Evolutionary conservation across 2,888 invertebrate species (phyloP), one percentile per base, ranked within the genome.

Genomic region (Lysandra bellargus): DNA sequence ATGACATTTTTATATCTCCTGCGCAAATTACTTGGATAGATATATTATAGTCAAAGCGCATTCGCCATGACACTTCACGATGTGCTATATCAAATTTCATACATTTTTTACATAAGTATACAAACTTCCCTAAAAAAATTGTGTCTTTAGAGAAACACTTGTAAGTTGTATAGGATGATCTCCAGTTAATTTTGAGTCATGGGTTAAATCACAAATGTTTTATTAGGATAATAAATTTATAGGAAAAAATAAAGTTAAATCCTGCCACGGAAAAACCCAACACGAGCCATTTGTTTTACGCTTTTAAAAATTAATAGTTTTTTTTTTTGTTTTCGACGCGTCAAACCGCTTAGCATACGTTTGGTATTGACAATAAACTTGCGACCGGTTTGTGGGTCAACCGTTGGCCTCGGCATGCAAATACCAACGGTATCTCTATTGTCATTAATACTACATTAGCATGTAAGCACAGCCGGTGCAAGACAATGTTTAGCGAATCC

Each of bases 311-410:
- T 49, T 49, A 49, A 12, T 44, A 44, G 9, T 17, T 61, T 7
- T 23, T 60, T 60, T 64, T 12, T 57, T 57, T 57, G 12, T 57
- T 57, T 82, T 79, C 79, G 81, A 78, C 80, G 81, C 83, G 81
- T 82, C 81, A 83, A 82, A 83, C 81, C 83, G 60, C 82, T 83
- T 81, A 83, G 83, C 83, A 84, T 84, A 82, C 81, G 81, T 81
- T 83, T 84, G 84, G 83, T 89, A 89, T 91, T 89, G 90, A 89
- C 91, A 89, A 86, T 91, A 89, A 90, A 90, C 88, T 91, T 87
- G 86, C 88, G 88, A 87, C 85, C 88, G 90, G 90, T 88, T 92
- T 92, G 90, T 92, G 83, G 92, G 92, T 86, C 92, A 88, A 88
- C 90, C 90, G 91, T 89, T 81, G 81, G 84, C 84, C 82, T 82